Conservation (phyloP, 2,113 vertebrate genomes). For the Spermophilus dauricus region DNA sequence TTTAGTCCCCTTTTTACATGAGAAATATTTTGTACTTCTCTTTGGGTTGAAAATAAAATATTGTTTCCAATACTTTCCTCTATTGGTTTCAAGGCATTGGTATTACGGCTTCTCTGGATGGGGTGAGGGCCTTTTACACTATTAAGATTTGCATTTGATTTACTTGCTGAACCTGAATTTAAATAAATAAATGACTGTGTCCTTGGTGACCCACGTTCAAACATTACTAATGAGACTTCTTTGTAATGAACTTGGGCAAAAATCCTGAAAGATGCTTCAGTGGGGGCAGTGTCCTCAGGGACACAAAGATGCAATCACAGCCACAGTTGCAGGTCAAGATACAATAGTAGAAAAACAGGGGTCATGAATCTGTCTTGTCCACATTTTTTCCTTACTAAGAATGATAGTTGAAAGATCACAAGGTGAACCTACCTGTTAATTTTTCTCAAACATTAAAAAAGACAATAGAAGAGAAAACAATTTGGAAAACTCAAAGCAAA, state of each 20-base stretch:
- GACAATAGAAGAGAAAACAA: not conserved
- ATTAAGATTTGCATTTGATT: conserved; percentile 17
- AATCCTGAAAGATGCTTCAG: not conserved
- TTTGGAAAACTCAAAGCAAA: not conserved
- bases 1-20: not conserved
- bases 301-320: not conserved
- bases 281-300: conserved; percentile 55
- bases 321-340: not conserved
- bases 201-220: conserved; percentile 36
- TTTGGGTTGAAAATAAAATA: not conserved
- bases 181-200: conserved; percentile 26
- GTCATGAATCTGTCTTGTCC: not conserved
- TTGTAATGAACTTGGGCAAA: conserved; percentile 37
- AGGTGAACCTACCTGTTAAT: not conserved
- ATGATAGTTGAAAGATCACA: not conserved
- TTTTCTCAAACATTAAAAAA: conserved; percentile 18
- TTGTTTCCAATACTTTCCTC: not conserved
- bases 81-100: not conserved
- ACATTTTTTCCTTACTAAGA: not conserved
- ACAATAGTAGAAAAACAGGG: not conserved
- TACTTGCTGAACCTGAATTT: conserved; percentile 9
- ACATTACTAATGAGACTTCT: conserved; percentile 38
- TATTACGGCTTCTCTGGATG: not conserved
- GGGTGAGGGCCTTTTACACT: not conserved
- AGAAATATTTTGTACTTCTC: not conserved